phyloP scores from a whole-genome alignment of 2,797 vertebrate genomes.

The Thamnophis elegans region DNA sequence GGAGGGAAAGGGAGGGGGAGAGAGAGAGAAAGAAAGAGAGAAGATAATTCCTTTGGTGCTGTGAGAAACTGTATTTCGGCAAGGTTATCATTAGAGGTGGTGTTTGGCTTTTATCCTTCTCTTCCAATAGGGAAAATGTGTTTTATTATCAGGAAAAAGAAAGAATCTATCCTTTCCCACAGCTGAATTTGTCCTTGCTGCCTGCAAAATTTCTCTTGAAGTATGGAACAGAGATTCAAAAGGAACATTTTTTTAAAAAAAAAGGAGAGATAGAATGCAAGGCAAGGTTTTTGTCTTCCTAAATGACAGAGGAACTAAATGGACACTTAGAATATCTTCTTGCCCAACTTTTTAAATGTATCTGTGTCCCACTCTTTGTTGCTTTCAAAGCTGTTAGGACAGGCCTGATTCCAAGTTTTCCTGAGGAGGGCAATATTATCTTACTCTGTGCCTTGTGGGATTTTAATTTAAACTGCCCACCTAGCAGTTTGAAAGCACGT shows the following conservation, averaged over 20 bases:
- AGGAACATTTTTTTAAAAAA: not conserved
- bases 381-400: not conserved
- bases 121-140: not conserved
- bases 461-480: too few relatives aligned
- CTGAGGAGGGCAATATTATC: conserved; percentile 7
- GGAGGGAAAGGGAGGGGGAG: too few relatives aligned
- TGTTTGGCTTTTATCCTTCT: conserved; percentile 13
- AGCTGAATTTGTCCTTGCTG: conserved; percentile 5
- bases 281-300: not conserved
- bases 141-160: conserved; percentile 6
- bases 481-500: too few relatives aligned
- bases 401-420: conserved; percentile 3
- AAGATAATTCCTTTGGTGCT: not conserved
- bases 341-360: not conserved
- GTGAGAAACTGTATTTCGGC: not conserved
- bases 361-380: not conserved
- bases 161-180: not conserved
- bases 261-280: not conserved
- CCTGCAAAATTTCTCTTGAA: not conserved
- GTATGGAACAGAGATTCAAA: conserved; percentile 8
- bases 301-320: not conserved
- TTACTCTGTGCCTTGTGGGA: not conserved
- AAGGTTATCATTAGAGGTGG: conserved; percentile 18
- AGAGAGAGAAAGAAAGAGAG: too few relatives aligned
- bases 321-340: not conserved